A percentile compares a stretch with the other conserved stretches of the same genome.
Conservation (phyloP, 1,140 invertebrate genomes). For the Eupristina koningsbergeri region DNA sequence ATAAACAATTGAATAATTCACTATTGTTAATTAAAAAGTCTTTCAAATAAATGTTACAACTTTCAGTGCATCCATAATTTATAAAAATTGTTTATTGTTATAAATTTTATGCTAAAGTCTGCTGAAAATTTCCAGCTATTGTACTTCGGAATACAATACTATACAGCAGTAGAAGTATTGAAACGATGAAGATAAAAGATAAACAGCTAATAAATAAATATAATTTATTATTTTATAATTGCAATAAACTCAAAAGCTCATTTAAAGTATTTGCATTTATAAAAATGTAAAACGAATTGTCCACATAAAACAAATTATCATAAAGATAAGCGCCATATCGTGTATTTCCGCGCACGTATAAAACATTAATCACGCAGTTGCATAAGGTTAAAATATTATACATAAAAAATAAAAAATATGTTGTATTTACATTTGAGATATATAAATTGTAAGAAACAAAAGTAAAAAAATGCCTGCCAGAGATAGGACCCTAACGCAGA, state of each 20-base stretch:
- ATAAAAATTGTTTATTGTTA: neutral
- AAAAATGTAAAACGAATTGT: neutral
- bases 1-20: no score
- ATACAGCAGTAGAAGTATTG: neutral
- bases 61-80: neutral
- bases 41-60: no score
- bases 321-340: neutral
- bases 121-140: neutral
- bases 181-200: neutral
- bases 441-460: neutral
- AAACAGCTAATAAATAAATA: neutral
- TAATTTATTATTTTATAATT: slow-evolving; percentile 11
- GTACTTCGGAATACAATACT: neutral
- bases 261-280: neutral
- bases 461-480: no score
- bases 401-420: neutral
- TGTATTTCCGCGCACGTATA: neutral
- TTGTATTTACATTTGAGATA: neutral
- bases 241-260: neutral
- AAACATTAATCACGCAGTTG: neutral
- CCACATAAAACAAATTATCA: neutral
- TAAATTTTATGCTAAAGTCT: neutral
- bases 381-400: neutral
- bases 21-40: no score
- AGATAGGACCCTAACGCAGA: neutral